Percentiles rank a stretch among this genome's conserved stretches.
Evolutionary conservation across 1,140 invertebrate genomes (phyloP).

Genomic region (Drosophila pandora): DNA sequence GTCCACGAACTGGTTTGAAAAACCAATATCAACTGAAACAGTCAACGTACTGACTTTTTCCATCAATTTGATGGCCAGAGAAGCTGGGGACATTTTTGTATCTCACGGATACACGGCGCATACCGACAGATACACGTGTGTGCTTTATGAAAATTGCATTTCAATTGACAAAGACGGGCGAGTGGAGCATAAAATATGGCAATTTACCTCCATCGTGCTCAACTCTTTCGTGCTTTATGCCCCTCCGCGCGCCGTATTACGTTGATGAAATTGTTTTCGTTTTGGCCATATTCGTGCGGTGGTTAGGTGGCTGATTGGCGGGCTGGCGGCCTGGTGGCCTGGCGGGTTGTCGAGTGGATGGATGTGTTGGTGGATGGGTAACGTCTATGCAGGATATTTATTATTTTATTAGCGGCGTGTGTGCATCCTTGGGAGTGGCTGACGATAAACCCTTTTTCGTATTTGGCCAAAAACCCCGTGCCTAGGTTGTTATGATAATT

Average conservation of each 20-base stretch:
- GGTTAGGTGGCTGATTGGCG: constrained; percentile 33
- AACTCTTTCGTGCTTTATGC: constrained; percentile 70
- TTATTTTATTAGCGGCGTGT: constrained; percentile 81
- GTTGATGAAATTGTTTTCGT: constrained; percentile 79
- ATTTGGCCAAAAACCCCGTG: constrained; percentile 55
- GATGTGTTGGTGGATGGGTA: constrained; percentile 17
- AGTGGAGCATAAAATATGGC: constrained; percentile 73
- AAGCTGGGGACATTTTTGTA: constrained; percentile 44
- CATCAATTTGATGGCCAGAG: constrained; percentile 17
- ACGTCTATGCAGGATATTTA: constrained; percentile 68
- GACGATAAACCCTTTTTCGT: constrained; percentile 57
- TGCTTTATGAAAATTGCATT: constrained; percentile 81
- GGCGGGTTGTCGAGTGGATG: not conserved
- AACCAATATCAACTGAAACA: constrained; percentile 39
- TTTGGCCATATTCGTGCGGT: constrained; percentile 60
- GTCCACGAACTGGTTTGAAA: not conserved
- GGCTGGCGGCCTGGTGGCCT: constrained; percentile 1
- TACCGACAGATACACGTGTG: constrained; percentile 51
- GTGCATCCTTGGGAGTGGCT: constrained; percentile 62
- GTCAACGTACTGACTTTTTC: constrained; percentile 49
- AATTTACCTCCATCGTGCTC: constrained; percentile 57
- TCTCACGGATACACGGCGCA: constrained; percentile 44
- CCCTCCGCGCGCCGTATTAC: constrained; percentile 37
- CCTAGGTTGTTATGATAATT: constrained; percentile 70
- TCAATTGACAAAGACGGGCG: constrained; percentile 70